Evolutionary conservation across 1,140 invertebrate genomes (phyloP), one percentile per base, ranked within the genome.

Genomic region (Conopomorpha cramerella): DNA sequence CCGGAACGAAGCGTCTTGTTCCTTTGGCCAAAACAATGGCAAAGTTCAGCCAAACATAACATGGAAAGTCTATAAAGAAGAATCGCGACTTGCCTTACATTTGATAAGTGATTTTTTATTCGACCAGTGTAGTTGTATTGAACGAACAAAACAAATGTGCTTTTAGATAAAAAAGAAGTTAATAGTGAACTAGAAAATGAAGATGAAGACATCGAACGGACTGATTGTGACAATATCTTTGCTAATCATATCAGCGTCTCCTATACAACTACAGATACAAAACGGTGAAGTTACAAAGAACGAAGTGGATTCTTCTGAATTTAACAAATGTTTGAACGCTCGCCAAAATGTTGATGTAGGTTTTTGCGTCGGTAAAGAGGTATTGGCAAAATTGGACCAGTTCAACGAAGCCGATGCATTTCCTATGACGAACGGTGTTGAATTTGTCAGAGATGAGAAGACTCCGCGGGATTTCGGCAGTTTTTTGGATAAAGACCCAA

Each of bases 401-500:
- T 79, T 86, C 33, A 84, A 89, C 45, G 83, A 85, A 39, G 63
- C 77, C 0, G 84, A 88, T 3, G 78, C 83, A 26, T 82, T 88
- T 35, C 82, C 83, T 50, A 79, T 90, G 30, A 80, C 79, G 4
- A 79, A 77, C 29, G 84, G 84, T 13, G 66, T 87, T 8, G 77
- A 76, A 13, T 76, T 85, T 34, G 73, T 80, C 0, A 78, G 79
- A 48, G 80, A 82, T 57, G 83, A 84, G 17, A 77, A 78, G 35
- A 71, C 79, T 38, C 62, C 77, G 36, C 59, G 79, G 49, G 59
- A 81, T 64, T 46, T 77, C 50, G 77, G 72, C 44, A 83, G 80
- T 55, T 82, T 83, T 45, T 66, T 86, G 33, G 86, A 89, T 45
- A 86, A 84, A 36, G 86, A 90, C 70, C 86, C 88, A 0, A 82